Evolutionary conservation across 2,113 vertebrate species (phyloP).

Genomic region (Junco hyemalis): DNA sequence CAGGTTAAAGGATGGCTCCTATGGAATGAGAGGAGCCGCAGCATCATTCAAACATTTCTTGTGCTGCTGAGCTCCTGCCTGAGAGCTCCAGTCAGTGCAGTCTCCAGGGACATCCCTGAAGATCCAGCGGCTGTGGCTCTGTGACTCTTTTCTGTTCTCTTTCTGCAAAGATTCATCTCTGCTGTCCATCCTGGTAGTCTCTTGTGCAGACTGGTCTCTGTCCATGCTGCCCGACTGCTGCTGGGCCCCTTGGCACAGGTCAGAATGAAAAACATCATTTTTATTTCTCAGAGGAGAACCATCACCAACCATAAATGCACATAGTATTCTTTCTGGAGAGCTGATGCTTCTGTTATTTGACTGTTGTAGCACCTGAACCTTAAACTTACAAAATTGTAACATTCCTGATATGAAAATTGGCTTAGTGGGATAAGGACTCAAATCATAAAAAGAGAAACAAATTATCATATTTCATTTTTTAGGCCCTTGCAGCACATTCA

Average conservation of each 20-base stretch:
- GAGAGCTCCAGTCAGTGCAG: background rate
- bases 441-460: background rate
- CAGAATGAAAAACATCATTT: background rate
- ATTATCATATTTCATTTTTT: background rate
- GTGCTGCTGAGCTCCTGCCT: background rate
- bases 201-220: background rate
- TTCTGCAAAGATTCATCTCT: background rate
- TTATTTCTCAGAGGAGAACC: background rate
- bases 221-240: background rate
- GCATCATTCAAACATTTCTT: background rate
- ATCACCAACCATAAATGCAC: fast-evolving
- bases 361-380: background rate
- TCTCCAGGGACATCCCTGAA: background rate
- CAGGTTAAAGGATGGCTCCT: background rate
- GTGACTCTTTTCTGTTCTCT: background rate
- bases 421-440: background rate
- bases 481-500: background rate
- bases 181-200: background rate
- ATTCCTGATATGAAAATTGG: background rate
- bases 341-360: background rate
- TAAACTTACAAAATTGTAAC: background rate
- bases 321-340: background rate
- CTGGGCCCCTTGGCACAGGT: background rate
- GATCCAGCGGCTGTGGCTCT: background rate
- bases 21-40: background rate